Conservation (phyloP, 2,113 vertebrate species). For the Mionectes macconnelli region DNA sequence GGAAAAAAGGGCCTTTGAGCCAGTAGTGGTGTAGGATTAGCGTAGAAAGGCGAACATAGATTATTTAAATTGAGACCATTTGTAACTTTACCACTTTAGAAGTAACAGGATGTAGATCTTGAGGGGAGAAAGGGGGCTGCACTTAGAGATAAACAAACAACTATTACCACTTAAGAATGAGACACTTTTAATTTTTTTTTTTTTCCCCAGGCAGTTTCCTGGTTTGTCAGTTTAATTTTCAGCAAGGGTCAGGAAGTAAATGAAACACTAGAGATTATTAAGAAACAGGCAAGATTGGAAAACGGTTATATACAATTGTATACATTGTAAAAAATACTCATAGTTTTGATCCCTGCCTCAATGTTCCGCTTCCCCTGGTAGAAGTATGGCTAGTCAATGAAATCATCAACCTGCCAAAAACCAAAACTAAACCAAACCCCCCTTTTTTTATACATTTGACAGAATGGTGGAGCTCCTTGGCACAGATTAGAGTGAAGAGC, state of each 20-base stretch:
- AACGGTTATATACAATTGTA: not conserved
- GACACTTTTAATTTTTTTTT: not conserved
- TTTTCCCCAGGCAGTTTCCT: not conserved
- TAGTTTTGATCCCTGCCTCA: not conserved
- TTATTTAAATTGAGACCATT: not conserved
- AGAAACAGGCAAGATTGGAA: not conserved
- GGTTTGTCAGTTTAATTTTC: not conserved
- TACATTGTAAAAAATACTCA: not conserved
- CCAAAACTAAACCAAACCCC: not conserved
- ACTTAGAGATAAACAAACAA: not conserved
- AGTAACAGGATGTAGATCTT: not conserved
- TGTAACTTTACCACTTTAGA: not conserved
- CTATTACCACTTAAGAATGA: not conserved
- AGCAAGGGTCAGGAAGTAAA: not conserved
- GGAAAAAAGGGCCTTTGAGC: not conserved
- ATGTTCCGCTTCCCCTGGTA: not conserved
- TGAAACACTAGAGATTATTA: not conserved
- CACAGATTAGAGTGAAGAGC: not conserved
- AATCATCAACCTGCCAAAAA: not conserved
- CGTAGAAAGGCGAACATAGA: not conserved
- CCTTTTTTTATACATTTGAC: not conserved
- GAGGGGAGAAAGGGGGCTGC: not conserved
- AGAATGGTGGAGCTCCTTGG: not conserved
- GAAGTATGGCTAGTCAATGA: not conserved
- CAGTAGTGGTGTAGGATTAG: not conserved